Percentiles rank a stretch among this genome's conserved stretches.
Evolutionary conservation across 2,113 vertebrate genomes (phyloP).

Genomic region (Leptodactylus fuscus): DNA sequence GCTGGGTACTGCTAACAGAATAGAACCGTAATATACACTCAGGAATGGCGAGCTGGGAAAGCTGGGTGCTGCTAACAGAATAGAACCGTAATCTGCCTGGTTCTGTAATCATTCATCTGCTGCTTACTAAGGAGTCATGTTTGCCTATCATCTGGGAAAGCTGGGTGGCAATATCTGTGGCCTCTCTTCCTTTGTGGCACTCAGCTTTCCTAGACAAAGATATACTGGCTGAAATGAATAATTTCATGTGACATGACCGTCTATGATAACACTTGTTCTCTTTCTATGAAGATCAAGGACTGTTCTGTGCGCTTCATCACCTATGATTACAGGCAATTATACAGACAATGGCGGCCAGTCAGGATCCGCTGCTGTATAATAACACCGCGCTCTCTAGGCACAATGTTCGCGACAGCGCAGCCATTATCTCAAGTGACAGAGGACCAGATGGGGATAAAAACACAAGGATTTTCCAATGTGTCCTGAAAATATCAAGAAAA

Average conservation of each 20-base stretch:
- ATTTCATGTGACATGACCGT: too few relatives aligned
- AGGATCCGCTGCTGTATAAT: neutral
- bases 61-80: too few relatives aligned
- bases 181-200: neutral
- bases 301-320: neutral
- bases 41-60: too few relatives aligned
- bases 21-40: too few relatives aligned
- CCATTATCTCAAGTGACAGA: neutral
- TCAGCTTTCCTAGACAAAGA: neutral
- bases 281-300: neutral
- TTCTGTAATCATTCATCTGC: too few relatives aligned
- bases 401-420: neutral
- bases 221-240: neutral
- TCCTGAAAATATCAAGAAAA: neutral
- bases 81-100: too few relatives aligned
- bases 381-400: neutral
- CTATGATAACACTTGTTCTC: neutral
- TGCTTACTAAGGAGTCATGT: too few relatives aligned
- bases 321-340: slow-evolving; percentile 3
- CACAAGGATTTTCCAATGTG: neutral
- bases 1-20: too few relatives aligned
- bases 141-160: too few relatives aligned
- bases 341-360: neutral
- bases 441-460: neutral
- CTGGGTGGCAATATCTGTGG: neutral